Evolutionary conservation across 2,888 invertebrate species (phyloP), one percentile per base, ranked within the genome.

Genomic region (Cynaeus angustus): DNA sequence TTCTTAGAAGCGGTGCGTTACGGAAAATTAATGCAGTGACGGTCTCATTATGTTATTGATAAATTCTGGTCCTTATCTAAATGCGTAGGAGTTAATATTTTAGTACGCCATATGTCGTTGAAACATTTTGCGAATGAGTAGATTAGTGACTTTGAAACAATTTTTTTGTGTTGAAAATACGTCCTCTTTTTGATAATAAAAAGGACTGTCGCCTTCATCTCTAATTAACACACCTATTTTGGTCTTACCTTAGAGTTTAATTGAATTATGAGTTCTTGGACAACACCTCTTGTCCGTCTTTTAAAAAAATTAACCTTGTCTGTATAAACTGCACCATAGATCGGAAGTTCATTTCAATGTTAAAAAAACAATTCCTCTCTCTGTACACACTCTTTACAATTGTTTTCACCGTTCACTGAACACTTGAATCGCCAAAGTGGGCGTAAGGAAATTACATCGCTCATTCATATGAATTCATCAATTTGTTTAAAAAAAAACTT

Each of bases 281-380:
- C 1, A 21, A 21, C 21, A 21, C 21, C 21, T 37, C 10, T 37
- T 10, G 10, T 46, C 8, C 6, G 6, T 10, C 8, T 38, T 10
- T 38, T 10, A 45, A 14, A 53, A 53, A 50, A 53, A 53, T 9
- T 9, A 37, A 37, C 53, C 53, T 53, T 53, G 53, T 8, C 33
- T 52, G 33, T 14, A 7, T 30, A 13, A 52, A 26, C 33, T 33
- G 37, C 16, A 37, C 16, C 37, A 14, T 33, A 55, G 37, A 55
- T 55, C 53, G 53, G 53, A 55, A 37, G 53, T 55, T 55, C 16
- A 38, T 30, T 38, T 55, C 53, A 55, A 55, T 53, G 37, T 3
- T 37, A 53, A 9, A 21, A 45, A 46, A 5, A 5, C 12, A 50
- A 28, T 53, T 53, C 37, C 53, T 28, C n/a, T 55, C 16, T 28